Base-by-base conservation (phyloP, 2,113 vertebrate genomes). In the Neoarius graeffei region DNA sequence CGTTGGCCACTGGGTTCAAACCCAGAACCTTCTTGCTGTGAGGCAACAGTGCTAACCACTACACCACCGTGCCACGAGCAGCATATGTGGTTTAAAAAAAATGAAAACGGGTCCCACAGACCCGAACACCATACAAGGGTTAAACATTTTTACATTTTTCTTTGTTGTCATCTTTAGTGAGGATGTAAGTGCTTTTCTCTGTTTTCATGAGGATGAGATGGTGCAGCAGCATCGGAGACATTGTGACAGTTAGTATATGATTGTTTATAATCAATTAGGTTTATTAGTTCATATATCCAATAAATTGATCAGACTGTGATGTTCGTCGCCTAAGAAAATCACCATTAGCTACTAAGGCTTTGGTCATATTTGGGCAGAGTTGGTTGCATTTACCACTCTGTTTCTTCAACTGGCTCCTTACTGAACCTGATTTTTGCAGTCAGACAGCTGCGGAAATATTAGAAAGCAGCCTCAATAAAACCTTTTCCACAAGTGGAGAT, bases 101-200 rank as follows among this genome's bases (percentile, higher is more conserved):
- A 35, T 35, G 2, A 35, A 35, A 35, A 35, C 35, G 35, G 35
- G 35, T 35, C 35, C 2, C 35, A 35, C 35, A 35, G 35, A 35
- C 35, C 35, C 35, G 35, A 35, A 35, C 35, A 35, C 35, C 35
- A 35, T 35, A 35, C 35, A 35, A 35, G 35, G 35, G 35, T 14
- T 17, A 27, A 27, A 54, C 74, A 14, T 30, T 54, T 56, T 80
- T 17, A 27, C 15, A 27, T 17, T 14, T 27, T 27, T 54, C 1
- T 77, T 56, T 5, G 3, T 74, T 76, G 14, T 80, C 15, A 20
- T 7, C 17, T 59, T 81, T 30, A 59, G 1, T 35, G 77, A 59
- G 14, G 5, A 7, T 35, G 15, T 97, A 97, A 98, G 95, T 93
- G 95, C 95, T 96, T 94, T 94, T 95, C 96, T 97, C 96, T 94